Evolutionary conservation across 2,797 vertebrate species (phyloP).

Genomic region (Lemur catta): DNA sequence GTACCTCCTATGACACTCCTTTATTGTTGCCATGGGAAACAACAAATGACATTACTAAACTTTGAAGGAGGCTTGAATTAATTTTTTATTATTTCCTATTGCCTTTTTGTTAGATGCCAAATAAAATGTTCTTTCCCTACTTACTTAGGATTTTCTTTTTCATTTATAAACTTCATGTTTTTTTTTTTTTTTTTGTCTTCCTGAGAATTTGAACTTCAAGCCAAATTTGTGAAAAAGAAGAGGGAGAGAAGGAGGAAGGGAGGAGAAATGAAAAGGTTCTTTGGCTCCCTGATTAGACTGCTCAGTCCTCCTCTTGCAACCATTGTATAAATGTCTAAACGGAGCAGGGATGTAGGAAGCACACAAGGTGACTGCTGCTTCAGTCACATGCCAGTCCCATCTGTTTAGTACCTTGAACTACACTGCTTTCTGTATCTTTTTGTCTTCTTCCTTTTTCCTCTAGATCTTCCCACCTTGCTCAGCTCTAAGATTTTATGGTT

Average conservation of each 20-base stretch:
- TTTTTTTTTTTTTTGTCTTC: background rate
- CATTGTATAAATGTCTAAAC: background rate
- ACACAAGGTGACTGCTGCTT: background rate
- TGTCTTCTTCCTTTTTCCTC: constrained; percentile 23
- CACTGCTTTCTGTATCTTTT: background rate
- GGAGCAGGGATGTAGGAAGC: background rate
- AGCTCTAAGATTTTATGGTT: background rate
- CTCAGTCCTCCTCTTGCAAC: background rate
- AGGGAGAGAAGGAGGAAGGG: too few relatives aligned
- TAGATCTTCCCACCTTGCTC: background rate
- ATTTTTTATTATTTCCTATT: constrained; percentile 31
- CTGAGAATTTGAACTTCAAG: constrained; percentile 46
- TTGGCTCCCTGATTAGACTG: background rate
- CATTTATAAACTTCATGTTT: background rate
- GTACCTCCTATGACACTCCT: background rate
- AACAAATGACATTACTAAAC: constrained; percentile 25
- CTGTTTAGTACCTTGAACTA: constrained; percentile 2
- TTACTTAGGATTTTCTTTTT: background rate
- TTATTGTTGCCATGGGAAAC: constrained; percentile 51
- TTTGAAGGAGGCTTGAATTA: constrained; percentile 29
- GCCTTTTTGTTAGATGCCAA: constrained; percentile 33
- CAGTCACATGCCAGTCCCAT: constrained; percentile 19
- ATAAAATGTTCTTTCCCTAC: constrained; percentile 25
- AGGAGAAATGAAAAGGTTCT: background rate
- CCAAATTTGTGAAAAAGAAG: background rate